Percentiles rank a stretch among this genome's conserved stretches.
Evolutionary conservation across 2,888 invertebrate species (phyloP).

Genomic region (Gastrophysa polygoni): DNA sequence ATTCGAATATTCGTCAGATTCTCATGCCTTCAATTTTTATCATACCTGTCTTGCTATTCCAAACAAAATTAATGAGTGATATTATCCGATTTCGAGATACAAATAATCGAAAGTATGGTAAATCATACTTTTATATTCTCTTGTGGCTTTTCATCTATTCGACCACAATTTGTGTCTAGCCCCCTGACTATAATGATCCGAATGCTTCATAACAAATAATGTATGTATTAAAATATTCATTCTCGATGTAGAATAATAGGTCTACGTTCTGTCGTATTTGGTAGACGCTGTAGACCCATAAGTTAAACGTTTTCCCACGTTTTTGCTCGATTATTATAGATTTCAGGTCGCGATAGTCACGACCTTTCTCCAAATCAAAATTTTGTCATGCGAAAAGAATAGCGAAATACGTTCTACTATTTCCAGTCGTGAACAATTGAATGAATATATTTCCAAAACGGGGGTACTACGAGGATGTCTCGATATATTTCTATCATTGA

Average conservation of each 20-base stretch:
- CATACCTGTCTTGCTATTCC: too few relatives aligned
- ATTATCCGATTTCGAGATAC: too few relatives aligned
- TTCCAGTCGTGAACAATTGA: constrained; percentile 5
- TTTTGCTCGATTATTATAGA: constrained; percentile 48
- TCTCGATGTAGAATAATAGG: constrained; percentile 43
- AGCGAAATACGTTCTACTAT: background rate
- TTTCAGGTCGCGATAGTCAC: constrained; percentile 49
- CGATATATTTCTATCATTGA: too few relatives aligned
- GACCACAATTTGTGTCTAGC: background rate
- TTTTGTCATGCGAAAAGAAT: constrained; percentile 37
- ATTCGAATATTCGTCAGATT: too few relatives aligned
- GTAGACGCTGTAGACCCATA: constrained; percentile 36
- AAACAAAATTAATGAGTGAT: too few relatives aligned
- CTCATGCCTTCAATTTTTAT: too few relatives aligned
- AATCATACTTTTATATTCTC: too few relatives aligned
- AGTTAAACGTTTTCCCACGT: constrained; percentile 46
- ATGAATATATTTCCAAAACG: background rate
- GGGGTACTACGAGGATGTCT: too few relatives aligned
- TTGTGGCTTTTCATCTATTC: background rate
- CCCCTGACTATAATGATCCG: constrained; percentile 17
- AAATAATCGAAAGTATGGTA: too few relatives aligned
- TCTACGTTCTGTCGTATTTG: constrained; percentile 37
- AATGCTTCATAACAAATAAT: constrained; percentile 22
- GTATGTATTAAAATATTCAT: constrained; percentile 38
- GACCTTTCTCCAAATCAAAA: constrained; percentile 37